These are phyloP conservation scores for Erebia epiphron DNA, from an alignment of 2,888 invertebrate species.

Conservation along the genomic window DNA sequence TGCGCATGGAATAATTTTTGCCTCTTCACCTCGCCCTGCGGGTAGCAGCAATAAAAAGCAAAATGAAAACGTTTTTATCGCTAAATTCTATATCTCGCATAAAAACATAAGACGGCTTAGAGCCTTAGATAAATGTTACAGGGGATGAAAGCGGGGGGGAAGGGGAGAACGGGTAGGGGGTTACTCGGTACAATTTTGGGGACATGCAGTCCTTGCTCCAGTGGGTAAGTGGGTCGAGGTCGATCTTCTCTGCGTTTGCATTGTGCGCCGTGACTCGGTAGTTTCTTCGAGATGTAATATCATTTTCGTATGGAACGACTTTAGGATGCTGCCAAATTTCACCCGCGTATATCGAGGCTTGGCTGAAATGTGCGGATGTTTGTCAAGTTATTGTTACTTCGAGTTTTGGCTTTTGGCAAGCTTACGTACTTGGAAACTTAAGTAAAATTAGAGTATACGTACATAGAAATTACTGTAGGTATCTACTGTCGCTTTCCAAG, in stretches of 20 bases:
- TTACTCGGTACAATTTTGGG: background rate
- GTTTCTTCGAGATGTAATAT: background rate
- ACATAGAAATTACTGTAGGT: too few species aligned
- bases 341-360: background rate
- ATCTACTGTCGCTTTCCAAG: too few species aligned
- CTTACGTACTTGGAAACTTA: background rate
- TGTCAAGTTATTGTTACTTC: background rate
- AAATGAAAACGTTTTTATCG: slow-evolving; percentile 2
- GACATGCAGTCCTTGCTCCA: slow-evolving; percentile 19
- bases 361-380: background rate
- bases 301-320: background rate
- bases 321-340: background rate
- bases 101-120: slow-evolving; percentile 15
- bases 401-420: background rate
- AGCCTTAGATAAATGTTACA: slow-evolving; percentile 16
- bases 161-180: background rate
- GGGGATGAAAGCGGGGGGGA: background rate
- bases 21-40: too few species aligned
- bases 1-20: too few species aligned
- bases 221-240: slow-evolving; percentile 9
- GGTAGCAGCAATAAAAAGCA: background rate
- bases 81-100: slow-evolving; percentile 3
- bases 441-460: background rate
- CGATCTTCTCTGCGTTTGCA: slow-evolving; percentile 4
- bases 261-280: slow-evolving; percentile 1